Conservation (phyloP, 2,888 invertebrate species). For the Seira ritae region DNA sequence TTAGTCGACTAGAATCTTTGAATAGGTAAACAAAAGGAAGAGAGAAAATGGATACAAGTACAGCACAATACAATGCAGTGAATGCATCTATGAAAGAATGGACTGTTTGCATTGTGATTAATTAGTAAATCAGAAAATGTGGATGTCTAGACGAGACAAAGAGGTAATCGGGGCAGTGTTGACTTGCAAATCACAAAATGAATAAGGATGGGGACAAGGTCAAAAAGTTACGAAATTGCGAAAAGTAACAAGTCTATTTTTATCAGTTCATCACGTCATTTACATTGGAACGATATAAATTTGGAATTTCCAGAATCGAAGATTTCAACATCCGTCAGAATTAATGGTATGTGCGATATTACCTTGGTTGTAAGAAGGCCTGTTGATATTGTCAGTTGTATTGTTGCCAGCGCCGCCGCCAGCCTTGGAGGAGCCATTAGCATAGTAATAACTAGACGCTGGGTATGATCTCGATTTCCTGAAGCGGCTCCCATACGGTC, state of each 20-base stretch:
- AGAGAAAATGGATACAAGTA: too few relatives aligned
- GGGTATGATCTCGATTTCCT: constrained; percentile 72
- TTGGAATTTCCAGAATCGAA: too few relatives aligned
- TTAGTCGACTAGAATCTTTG: too few relatives aligned
- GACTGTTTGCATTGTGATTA: constrained; percentile 7
- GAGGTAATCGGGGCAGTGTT: background rate
- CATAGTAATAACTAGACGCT: constrained; percentile 71
- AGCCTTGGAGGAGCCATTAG: constrained; percentile 67
- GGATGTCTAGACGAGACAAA: background rate
- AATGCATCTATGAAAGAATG: too few relatives aligned
- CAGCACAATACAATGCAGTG: background rate
- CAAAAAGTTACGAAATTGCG: too few relatives aligned
- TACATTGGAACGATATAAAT: too few relatives aligned
- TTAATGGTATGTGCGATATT: background rate
- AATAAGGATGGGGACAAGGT: constrained; percentile 34
- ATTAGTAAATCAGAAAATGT: background rate
- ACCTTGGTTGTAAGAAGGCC: constrained; percentile 74
- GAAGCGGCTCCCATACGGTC: constrained; percentile 69
- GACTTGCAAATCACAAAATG: background rate
- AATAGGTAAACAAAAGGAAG: too few relatives aligned
- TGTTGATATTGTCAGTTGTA: constrained; percentile 70
- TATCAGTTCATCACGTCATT: too few relatives aligned
- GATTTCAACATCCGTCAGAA: too few relatives aligned
- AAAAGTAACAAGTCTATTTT: too few relatives aligned
- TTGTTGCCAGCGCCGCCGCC: constrained; percentile 59